phyloP scores from a whole-genome alignment of 2,797 vertebrate species.

The Neosilurus hyrtlii region DNA sequence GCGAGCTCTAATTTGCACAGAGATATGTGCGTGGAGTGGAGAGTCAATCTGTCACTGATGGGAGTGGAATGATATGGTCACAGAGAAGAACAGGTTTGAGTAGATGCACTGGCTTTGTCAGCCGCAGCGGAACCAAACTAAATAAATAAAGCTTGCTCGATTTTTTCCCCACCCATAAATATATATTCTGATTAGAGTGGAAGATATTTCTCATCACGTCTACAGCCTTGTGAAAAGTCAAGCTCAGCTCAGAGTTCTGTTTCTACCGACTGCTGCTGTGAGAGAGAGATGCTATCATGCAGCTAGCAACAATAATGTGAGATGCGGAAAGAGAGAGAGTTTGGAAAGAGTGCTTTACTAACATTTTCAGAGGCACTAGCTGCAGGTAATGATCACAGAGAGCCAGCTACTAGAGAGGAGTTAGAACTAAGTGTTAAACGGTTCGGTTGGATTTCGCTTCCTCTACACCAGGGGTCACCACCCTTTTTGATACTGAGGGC shows the following conservation, averaged over 20 bases:
- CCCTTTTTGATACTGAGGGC: too few species aligned
- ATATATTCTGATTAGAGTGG: neutral
- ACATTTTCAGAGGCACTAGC: conserved; percentile 42
- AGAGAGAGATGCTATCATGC: neutral
- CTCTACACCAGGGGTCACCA: too few species aligned
- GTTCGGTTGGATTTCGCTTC: conserved; percentile 48
- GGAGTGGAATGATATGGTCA: conserved; percentile 28
- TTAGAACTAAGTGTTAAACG: conserved; percentile 63
- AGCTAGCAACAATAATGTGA: conserved; percentile 12
- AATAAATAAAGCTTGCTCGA: neutral
- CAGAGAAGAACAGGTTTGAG: neutral
- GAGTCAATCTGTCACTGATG: conserved; percentile 30
- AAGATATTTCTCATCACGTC: neutral
- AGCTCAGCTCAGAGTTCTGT: conserved; percentile 6
- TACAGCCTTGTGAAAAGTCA: neutral
- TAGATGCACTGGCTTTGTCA: neutral
- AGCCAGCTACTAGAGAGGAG: conserved; percentile 42
- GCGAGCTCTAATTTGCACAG: conserved; percentile 28
- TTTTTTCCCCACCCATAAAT: neutral
- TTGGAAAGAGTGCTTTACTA: conserved; percentile 17
- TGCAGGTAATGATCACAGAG: conserved; percentile 45
- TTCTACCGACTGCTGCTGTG: conserved; percentile 10
- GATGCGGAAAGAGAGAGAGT: conserved; percentile 6
- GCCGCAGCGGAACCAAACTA: neutral
- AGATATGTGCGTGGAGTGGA: conserved; percentile 28